Evolutionary conservation across 2,797 vertebrate species (phyloP), one percentile per base, ranked within the genome.

Genomic region (Gorsachius magnificus): DNA sequence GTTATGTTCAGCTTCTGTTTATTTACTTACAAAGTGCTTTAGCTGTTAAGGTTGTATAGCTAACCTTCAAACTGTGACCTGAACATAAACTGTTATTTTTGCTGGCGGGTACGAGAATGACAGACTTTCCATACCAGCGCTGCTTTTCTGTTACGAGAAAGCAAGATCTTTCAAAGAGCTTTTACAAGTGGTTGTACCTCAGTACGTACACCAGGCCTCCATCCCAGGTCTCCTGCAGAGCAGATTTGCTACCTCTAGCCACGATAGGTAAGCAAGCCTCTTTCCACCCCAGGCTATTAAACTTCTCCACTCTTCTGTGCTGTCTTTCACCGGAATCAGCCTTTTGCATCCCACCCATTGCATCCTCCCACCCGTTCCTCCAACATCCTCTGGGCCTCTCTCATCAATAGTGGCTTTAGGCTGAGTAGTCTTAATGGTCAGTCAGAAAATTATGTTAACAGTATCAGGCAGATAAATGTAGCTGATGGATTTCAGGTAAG

Each of bases 1-100:
- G 46, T 89, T 83, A n/a, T 1, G 1, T 10, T 81, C 53, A 48
- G 71, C 76, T 80, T 71, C 4, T 82, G 38, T 87, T 95, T 91
- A 51, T 92, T 93, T 91, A 74, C 29, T 87, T 91, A 71, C n/a
- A 58, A 94, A 69, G 72, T 81, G 50, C 85, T 89, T 93, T 20
- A 85, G 57, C 57, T 78, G 28, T 89, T 92, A 58, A 91, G 50
- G 22, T 69, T 89, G 54, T 83, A 25, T 35, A 74, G 78, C 83
- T 87, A 82, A 57, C 48, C 48, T 87, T 81, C 72, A 84, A 65
- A 51, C 10, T 77, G 45, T 83, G 86, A 87, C 75, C 60, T 38
- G n/a, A 65, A 69, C 57, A 41, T 66, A 79, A 90, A 89, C 61
- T 61, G 68, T 87, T 83, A 24, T 56, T 78, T 92, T 87, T 92